A percentile compares a stretch with the other conserved stretches of the same genome.
These are phyloP conservation scores for Drosophila pruinosa DNA, from an alignment of 1,140 invertebrate species.

Conservation along the genomic window DNA sequence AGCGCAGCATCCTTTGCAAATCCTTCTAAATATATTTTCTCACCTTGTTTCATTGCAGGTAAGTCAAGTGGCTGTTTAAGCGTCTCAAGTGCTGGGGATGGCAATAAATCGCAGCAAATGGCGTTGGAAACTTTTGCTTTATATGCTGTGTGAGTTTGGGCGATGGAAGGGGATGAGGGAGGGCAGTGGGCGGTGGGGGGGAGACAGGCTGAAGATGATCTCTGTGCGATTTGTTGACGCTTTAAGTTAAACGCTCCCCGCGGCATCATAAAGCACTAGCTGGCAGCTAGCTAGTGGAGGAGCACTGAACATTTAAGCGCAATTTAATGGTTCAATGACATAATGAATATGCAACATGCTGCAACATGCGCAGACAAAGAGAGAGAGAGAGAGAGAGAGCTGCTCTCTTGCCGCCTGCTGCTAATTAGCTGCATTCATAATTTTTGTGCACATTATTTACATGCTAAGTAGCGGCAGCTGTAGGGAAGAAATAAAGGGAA, in stretches of 20 bases:
- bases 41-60: constrained; percentile 55
- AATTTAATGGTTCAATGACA: constrained; percentile 81
- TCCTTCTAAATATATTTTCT: constrained; percentile 29
- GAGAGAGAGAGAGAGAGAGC: constrained; percentile 1
- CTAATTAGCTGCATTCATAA: constrained; percentile 82
- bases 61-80: constrained; percentile 42
- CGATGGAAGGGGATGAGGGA: neutral
- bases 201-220: constrained; percentile 8
- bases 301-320: constrained; percentile 61
- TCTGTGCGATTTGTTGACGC: constrained; percentile 69
- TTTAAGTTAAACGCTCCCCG: constrained; percentile 77
- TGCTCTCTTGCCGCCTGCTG: constrained; percentile 22
- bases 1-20: constrained; percentile 25
- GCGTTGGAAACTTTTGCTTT: constrained; percentile 54
- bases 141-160: neutral
- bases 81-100: constrained; percentile 19
- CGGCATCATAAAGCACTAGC: constrained; percentile 57
- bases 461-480: constrained; percentile 61
- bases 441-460: constrained; percentile 78
- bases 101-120: constrained; percentile 72
- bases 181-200: neutral
- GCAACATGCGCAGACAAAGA: constrained; percentile 32
- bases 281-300: neutral
- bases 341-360: constrained; percentile 71
- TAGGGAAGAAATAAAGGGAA: constrained; percentile 14